phyloP scores from a whole-genome alignment of 1,140 invertebrate genomes.

The Dysdera silvatica region DNA sequence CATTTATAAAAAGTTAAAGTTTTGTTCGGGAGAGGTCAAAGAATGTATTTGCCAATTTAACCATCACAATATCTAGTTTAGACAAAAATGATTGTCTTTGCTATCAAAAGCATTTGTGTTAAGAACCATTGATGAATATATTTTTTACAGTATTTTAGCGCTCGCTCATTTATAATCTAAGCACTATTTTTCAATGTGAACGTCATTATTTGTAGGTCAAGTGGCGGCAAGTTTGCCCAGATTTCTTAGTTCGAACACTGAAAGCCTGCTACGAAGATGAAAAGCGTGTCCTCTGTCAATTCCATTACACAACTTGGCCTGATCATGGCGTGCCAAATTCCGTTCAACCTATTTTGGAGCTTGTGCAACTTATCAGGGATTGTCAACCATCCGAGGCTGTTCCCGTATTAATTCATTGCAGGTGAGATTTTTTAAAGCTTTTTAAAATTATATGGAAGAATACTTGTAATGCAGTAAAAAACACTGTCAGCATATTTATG shows the following conservation, averaged over 20 bases:
- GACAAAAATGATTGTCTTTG: too few relatives aligned
- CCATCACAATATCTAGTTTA: too few relatives aligned
- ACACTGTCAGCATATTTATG: too few relatives aligned
- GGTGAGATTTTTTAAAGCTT: conserved; percentile 6
- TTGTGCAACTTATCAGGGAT: conserved; percentile 51
- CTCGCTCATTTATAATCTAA: too few relatives aligned
- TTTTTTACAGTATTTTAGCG: too few relatives aligned
- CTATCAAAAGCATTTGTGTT: too few relatives aligned
- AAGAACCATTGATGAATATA: too few relatives aligned
- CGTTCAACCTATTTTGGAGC: conserved; percentile 51
- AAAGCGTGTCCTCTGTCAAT: conserved; percentile 50
- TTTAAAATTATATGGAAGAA: too few relatives aligned
- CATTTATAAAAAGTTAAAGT: too few relatives aligned
- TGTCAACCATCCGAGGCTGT: conserved; percentile 49
- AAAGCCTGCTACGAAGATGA: conserved; percentile 44
- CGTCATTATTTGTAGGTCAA: conserved; percentile 23
- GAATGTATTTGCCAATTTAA: too few relatives aligned
- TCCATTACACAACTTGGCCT: conserved; percentile 54
- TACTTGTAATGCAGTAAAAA: too few relatives aligned
- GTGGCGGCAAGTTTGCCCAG: conserved; percentile 48
- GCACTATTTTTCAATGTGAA: background rate
- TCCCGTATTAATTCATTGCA: conserved; percentile 55
- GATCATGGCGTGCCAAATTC: conserved; percentile 52
- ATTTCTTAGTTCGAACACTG: conserved; percentile 52
- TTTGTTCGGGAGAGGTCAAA: too few relatives aligned